These are phyloP conservation scores for Schrankia costaestrigalis DNA, from an alignment of 2,888 invertebrate species.

Conservation along the genomic window DNA sequence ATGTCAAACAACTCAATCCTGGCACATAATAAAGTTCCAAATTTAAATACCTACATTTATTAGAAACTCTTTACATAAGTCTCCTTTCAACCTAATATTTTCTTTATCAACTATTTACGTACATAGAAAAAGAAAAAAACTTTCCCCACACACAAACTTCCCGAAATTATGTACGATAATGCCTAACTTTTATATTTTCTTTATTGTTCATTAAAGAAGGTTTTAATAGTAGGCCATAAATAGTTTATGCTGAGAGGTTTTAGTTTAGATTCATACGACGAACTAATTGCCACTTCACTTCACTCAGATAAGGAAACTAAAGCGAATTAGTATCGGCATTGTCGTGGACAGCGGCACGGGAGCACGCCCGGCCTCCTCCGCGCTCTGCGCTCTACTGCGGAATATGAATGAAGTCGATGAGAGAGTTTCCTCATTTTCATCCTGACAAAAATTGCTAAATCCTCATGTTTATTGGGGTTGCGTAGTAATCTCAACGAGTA, in stretches of 20 bases:
- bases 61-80: no score
- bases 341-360: conserved; percentile 16
- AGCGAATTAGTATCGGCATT: conserved; percentile 36
- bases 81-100: no score
- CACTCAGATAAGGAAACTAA: conserved; percentile 34
- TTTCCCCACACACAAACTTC: conserved; percentile 32
- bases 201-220: conserved; percentile 4
- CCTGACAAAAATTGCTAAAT: conserved; percentile 41
- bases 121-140: no score
- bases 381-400: conserved; percentile 68
- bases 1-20: conserved; percentile 16
- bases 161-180: conserved; percentile 21
- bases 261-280: conserved; percentile 20
- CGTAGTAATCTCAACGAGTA: no score
- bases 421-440: conserved; percentile 54
- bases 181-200: conserved; percentile 24
- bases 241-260: conserved; percentile 10
- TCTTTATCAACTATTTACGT: no score
- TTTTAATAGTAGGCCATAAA: conserved; percentile 7
- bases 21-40: conserved; percentile 13
- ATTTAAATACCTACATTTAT: no score
- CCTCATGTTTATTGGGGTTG: conserved; percentile 33
- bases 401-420: conserved; percentile 50
- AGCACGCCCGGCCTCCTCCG: conserved; percentile 53
- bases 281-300: conserved; percentile 33